Base-by-base conservation (phyloP, 2,888 invertebrate species). In the Rotaria macrura region DNA sequence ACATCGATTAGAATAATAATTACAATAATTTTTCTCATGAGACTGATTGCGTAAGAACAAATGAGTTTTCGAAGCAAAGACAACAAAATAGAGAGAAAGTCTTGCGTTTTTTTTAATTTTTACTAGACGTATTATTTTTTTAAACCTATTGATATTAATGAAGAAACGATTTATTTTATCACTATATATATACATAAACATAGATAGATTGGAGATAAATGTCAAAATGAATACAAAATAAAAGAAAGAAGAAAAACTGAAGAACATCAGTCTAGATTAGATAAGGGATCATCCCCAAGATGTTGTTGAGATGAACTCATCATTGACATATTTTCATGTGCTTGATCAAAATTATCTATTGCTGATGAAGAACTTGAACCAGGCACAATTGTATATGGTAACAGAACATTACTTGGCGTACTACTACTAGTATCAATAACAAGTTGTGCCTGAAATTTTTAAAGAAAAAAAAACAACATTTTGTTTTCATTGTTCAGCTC, bases 171-270 rank as follows among this genome's bases (percentile, higher is more conserved):
- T 65, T 65, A 65, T 65, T 65, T 65, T 65, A 65, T 65, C 65
- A 65, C 65, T 65, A 14, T 65, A 65, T 34, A 65, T 65, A 65
- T 65, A 65, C 65, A 65, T 6, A 65, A 20, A 65, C 65, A 65
- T 34, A 65, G 65, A 65, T 65, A 65, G 65, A 65, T 65, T 65
- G 34, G 34, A 65, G 65, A 65, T 34, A 34, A 65, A 65, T 65
- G 65, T 38, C 65, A 65, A 65, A 65, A 65, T 65, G 65, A 65
- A 65, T 65, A 65, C 65, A 65, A 65, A 65, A 65, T 65, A 65
- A 65, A 65, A 65, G 14, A 6, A 52, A 52, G 17, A 23, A 52
- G 52, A 23, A 1, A 34, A 14, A 57, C 14, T 14, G 29, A 20
- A 20, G 34, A 34, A 38, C 34, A 65, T 65, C 34, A 65, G 65